A percentile compares a stretch with the other conserved stretches of the same genome.
Evolutionary conservation across 2,888 invertebrate genomes (phyloP).

Genomic region (Minunthozetes semirufus): DNA sequence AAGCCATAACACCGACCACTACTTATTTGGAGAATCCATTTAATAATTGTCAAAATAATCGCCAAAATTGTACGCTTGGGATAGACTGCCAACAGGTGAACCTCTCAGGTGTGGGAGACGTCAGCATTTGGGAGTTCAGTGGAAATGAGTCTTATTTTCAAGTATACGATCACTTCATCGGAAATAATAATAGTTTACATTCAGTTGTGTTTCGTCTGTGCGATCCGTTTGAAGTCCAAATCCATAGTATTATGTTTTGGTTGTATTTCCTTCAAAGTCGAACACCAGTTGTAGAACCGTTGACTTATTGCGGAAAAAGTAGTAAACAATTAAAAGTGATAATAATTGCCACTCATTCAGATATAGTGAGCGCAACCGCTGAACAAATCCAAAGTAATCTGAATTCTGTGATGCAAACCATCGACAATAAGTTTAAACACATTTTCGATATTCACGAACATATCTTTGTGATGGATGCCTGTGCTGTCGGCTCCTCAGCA

Average conservation of each 20-base stretch:
- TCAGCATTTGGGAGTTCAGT: constrained; percentile 67
- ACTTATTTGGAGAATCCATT: not conserved
- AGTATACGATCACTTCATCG: constrained; percentile 66
- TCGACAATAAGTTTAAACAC: constrained; percentile 52
- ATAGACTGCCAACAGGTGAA: constrained; percentile 59
- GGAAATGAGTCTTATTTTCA: constrained; percentile 65
- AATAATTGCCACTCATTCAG: constrained; percentile 60
- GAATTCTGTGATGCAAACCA: constrained; percentile 52
- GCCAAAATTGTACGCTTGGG: constrained; percentile 58
- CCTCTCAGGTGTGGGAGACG: constrained; percentile 56
- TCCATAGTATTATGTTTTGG: constrained; percentile 66
- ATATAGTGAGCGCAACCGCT: constrained; percentile 51
- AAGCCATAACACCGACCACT: not conserved
- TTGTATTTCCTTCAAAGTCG: constrained; percentile 64
- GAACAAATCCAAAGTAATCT: constrained; percentile 30
- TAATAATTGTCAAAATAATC: constrained; percentile 42
- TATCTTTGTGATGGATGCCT: constrained; percentile 58
- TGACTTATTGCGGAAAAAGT: constrained; percentile 57
- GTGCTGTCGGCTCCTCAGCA: constrained; percentile 57
- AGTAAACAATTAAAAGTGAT: constrained; percentile 54
- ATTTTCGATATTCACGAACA: constrained; percentile 57
- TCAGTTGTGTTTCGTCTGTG: constrained; percentile 61
- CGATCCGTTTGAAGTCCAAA: constrained; percentile 59
- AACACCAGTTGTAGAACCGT: constrained; percentile 56
- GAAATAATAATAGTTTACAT: constrained; percentile 56